phyloP scores from a whole-genome alignment of 2,888 invertebrate genomes.

The Oxytorus armatus region DNA sequence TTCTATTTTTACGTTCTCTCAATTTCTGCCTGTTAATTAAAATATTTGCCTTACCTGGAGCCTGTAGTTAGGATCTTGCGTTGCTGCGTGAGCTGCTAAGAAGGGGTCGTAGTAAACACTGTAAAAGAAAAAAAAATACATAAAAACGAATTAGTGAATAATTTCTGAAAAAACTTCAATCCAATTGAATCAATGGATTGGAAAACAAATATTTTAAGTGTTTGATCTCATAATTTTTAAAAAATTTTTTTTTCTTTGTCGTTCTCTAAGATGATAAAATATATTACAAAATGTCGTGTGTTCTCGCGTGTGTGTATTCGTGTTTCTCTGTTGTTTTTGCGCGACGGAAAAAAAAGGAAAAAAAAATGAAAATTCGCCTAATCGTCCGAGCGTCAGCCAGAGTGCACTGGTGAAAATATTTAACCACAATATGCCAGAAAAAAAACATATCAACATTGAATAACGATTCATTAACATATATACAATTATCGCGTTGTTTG shows the following conservation, averaged over 20 bases:
- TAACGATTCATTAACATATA: too few relatives aligned
- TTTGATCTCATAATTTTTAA: not conserved
- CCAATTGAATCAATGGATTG: not conserved
- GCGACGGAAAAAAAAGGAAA: constrained; percentile 23
- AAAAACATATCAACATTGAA: too few relatives aligned
- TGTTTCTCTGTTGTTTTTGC: constrained; percentile 44
- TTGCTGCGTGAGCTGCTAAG: constrained; percentile 92
- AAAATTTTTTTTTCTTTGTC: not conserved
- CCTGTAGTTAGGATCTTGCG: constrained; percentile 95
- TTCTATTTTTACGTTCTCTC: too few relatives aligned
- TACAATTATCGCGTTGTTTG: constrained; percentile 8
- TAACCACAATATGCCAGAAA: too few relatives aligned
- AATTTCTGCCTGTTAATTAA: constrained; percentile 7
- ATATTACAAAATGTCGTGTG: not conserved
- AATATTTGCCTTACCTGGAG: constrained; percentile 90
- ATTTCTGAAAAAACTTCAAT: not conserved
- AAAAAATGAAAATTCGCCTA: not conserved
- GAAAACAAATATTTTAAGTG: not conserved
- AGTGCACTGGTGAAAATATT: too few relatives aligned
- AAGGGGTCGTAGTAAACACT: constrained; percentile 98
- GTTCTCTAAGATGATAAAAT: not conserved
- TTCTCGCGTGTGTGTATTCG: constrained; percentile 14
- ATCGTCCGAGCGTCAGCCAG: constrained; percentile 24
- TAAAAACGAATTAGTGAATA: not conserved
- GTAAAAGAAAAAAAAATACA: constrained; percentile 83